Evolutionary conservation across 2,888 invertebrate genomes (phyloP).

Genomic region (Furcula furcula): DNA sequence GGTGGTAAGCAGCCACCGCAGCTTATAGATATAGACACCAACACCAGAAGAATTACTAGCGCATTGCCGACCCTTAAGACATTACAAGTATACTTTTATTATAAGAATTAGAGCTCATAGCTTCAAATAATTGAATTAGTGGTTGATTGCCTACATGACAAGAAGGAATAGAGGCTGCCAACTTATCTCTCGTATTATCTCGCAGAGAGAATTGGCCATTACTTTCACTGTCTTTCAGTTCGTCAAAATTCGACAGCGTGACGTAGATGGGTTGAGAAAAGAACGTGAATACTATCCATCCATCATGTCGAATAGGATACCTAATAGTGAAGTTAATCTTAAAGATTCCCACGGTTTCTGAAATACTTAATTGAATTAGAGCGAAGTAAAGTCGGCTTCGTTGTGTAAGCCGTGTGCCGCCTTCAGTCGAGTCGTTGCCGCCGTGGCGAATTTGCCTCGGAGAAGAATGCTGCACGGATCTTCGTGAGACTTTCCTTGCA

Average conservation of each 20-base stretch:
- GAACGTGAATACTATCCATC: no score
- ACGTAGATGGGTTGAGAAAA: conserved; percentile 26
- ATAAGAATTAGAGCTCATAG: conserved; percentile 40
- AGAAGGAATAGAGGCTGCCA: conserved; percentile 52
- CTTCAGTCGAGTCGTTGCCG: conserved; percentile 28
- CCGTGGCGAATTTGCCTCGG: neutral
- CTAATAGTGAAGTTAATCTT: no score
- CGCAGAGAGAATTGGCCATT: conserved; percentile 49
- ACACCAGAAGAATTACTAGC: no score
- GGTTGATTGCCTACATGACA: conserved; percentile 54
- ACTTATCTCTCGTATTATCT: conserved; percentile 58
- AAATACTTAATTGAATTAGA: conserved; percentile 73
- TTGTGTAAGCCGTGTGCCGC: conserved; percentile 17
- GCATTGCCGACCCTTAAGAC: no score
- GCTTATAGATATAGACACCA: no score
- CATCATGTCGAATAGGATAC: no score
- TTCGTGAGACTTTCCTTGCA: conserved; percentile 44
- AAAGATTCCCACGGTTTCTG: conserved; percentile 34
- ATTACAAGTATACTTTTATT: no score
- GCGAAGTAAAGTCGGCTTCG: conserved; percentile 49
- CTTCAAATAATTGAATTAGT: conserved; percentile 56
- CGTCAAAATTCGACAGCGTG: conserved; percentile 37
- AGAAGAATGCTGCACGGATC: conserved; percentile 28
- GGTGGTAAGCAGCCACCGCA: no score
- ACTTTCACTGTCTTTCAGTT: conserved; percentile 59